phyloP scores from a whole-genome alignment of 2,797 vertebrate species.

The Huso huso region DNA sequence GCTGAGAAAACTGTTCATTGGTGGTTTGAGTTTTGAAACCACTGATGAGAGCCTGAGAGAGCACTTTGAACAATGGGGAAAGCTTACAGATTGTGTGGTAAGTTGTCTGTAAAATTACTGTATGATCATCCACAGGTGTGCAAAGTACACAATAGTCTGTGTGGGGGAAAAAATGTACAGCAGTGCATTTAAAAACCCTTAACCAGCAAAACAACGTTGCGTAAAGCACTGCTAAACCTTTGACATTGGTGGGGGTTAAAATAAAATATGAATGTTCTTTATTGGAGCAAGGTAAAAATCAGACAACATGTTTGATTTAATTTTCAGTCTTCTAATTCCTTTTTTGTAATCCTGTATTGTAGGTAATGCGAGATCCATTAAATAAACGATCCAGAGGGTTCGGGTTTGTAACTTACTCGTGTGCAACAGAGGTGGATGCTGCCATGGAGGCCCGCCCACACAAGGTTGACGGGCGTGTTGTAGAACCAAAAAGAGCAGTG shows the following conservation, averaged over 20 bases:
- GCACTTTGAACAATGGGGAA: conserved; percentile 97
- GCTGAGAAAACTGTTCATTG: conserved; percentile 94
- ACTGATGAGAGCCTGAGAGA: conserved; percentile 92
- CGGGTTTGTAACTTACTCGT: conserved; percentile 89
- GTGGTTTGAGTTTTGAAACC: conserved; percentile 94
- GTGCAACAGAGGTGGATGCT: conserved; percentile 80
- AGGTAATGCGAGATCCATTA: conserved; percentile 95
- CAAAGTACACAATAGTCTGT: background rate
- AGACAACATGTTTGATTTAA: background rate
- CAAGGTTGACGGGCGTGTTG: conserved; percentile 88
- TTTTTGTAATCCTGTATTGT: conserved; percentile 14
- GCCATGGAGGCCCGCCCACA: conserved; percentile 87
- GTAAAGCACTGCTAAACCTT: too few species aligned
- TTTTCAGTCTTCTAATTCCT: background rate
- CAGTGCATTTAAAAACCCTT: too few species aligned
- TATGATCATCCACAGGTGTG: background rate
- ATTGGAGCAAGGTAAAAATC: background rate
- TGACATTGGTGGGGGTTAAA: too few species aligned
- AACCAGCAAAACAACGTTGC: too few species aligned
- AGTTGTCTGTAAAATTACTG: conserved; percentile 32
- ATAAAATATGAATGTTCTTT: too few species aligned
- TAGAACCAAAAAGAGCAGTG: conserved; percentile 93
- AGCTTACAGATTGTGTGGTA: conserved; percentile 94
- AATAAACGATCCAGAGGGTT: conserved; percentile 92
- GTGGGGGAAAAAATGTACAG: background rate